Conservation (phyloP, 2,888 invertebrate genomes). For the Tipula unca region DNA sequence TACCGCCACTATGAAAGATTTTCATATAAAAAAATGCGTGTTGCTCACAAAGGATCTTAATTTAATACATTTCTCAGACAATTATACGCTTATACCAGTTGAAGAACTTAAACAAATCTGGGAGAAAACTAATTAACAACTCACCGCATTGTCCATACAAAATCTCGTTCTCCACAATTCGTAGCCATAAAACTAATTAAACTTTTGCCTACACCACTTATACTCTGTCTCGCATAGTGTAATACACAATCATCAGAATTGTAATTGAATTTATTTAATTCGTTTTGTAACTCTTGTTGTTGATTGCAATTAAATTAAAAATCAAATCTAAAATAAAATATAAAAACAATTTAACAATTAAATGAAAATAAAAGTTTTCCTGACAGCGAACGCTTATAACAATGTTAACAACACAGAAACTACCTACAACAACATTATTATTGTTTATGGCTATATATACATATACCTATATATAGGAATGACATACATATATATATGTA, state of each 20-base stretch:
- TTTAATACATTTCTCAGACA: no score
- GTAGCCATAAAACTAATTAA: background rate
- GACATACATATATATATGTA: background rate
- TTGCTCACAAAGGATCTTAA: no score
- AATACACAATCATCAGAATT: background rate
- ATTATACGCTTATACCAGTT: no score
- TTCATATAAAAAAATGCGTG: no score
- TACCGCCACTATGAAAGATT: no score
- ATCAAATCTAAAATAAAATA: background rate
- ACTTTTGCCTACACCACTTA: background rate
- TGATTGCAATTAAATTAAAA: constrained; percentile 8
- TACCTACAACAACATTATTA: background rate
- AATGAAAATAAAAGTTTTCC: background rate
- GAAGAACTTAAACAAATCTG: no score
- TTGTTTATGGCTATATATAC: background rate
- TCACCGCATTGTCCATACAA: background rate
- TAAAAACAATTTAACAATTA: background rate
- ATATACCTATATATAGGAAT: background rate
- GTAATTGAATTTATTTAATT: constrained; percentile 8
- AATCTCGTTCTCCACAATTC: background rate
- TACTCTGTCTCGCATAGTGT: background rate
- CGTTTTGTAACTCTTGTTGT: background rate
- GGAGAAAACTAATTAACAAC: background rate
- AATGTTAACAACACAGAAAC: background rate
- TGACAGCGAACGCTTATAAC: background rate